Conservation (phyloP, 2,113 vertebrate genomes). For the Alaudala cheleensis region DNA sequence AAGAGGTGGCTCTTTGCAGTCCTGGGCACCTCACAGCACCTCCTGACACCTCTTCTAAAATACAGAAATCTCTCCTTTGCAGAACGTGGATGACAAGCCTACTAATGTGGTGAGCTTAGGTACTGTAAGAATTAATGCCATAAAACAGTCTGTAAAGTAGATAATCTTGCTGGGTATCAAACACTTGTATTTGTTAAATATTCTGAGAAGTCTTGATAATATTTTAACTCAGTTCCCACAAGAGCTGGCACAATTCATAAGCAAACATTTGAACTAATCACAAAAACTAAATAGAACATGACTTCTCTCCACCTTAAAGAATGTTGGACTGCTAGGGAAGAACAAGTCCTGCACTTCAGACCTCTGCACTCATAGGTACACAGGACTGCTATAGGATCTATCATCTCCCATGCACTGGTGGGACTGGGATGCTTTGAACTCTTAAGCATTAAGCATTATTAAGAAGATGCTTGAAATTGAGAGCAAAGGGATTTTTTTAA, state of each 20-base stretch:
- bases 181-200: neutral
- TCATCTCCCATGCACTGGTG: neutral
- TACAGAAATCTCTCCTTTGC: neutral
- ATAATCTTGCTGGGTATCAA: neutral
- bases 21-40: neutral
- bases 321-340: neutral
- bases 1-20: neutral
- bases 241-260: neutral
- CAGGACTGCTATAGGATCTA: neutral
- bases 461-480: neutral
- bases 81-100: neutral
- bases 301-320: neutral
- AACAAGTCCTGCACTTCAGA: neutral
- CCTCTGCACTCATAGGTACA: neutral
- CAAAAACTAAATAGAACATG: neutral
- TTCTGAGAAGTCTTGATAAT: neutral
- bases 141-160: neutral
- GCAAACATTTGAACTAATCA: neutral
- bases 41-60: neutral
- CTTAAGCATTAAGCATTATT: neutral
- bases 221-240: neutral
- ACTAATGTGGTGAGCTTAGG: neutral
- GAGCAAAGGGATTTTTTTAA: neutral
- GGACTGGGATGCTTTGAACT: neutral
- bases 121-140: neutral